Evolutionary conservation across 2,888 invertebrate species (phyloP).

Genomic region (Steinernema carpocapsae): DNA sequence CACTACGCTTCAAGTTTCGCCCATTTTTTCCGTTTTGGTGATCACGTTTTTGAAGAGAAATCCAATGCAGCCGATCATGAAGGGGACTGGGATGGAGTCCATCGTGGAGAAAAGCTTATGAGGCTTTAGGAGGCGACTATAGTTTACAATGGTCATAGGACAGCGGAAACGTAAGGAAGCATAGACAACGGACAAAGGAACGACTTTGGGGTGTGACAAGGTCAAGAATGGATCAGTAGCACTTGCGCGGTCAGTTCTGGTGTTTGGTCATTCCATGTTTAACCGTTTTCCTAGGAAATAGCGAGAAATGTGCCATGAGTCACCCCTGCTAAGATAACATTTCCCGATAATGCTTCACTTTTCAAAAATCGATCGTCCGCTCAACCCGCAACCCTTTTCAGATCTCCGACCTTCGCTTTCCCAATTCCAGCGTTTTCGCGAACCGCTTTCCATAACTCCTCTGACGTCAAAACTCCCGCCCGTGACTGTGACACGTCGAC

Average conservation of each 20-base stretch:
- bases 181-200: not conserved
- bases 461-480: not conserved
- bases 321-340: no score
- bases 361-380: no score
- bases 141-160: not conserved
- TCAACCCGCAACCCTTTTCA: no score
- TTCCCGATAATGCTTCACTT: no score
- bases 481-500: slow-evolving; percentile 32
- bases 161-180: not conserved
- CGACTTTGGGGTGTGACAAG: not conserved
- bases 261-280: no score
- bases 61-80: not conserved
- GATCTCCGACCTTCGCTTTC: no score
- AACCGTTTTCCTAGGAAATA: no score
- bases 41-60: not conserved
- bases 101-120: not conserved
- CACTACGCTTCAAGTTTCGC: not conserved
- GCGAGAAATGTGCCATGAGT: no score
- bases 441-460: no score
- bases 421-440: no score
- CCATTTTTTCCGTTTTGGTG: not conserved
- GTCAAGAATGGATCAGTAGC: not conserved
- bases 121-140: not conserved
- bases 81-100: not conserved
- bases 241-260: no score